These are phyloP conservation scores for Sciurus niger DNA, from an alignment of 2,113 vertebrate genomes.

Conservation along the genomic window DNA sequence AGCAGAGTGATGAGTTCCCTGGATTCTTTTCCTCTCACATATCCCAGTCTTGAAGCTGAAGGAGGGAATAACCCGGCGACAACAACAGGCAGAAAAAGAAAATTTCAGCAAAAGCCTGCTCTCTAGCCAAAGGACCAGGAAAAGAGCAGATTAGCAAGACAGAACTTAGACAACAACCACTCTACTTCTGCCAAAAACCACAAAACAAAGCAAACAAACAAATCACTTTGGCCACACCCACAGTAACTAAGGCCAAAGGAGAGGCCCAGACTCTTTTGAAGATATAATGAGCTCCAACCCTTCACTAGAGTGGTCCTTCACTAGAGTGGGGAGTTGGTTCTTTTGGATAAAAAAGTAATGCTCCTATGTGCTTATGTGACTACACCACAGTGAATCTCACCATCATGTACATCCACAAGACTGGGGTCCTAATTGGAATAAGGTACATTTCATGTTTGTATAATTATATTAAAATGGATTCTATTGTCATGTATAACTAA, in stretches of 20 bases:
- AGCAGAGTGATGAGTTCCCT: not conserved
- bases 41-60: not conserved
- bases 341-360: not conserved
- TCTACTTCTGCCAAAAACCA: not conserved
- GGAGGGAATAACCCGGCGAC: not conserved
- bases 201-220: not conserved
- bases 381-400: too few species aligned
- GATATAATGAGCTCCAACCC: not conserved
- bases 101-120: not conserved
- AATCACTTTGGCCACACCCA: not conserved
- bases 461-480: too few species aligned
- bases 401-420: too few species aligned
- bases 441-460: too few species aligned
- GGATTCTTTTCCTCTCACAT: not conserved
- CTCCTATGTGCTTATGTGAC: too few species aligned
- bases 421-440: too few species aligned
- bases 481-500: too few species aligned
- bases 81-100: not conserved
- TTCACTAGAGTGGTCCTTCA: rapidly evolving
- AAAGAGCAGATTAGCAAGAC: not conserved
- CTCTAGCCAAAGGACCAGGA: not conserved
- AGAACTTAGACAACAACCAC: not conserved
- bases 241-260: not conserved
- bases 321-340: not conserved
- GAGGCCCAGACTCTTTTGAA: not conserved